Evolutionary conservation across 2,797 vertebrate species (phyloP).

Genomic region (Hydrophis major): DNA sequence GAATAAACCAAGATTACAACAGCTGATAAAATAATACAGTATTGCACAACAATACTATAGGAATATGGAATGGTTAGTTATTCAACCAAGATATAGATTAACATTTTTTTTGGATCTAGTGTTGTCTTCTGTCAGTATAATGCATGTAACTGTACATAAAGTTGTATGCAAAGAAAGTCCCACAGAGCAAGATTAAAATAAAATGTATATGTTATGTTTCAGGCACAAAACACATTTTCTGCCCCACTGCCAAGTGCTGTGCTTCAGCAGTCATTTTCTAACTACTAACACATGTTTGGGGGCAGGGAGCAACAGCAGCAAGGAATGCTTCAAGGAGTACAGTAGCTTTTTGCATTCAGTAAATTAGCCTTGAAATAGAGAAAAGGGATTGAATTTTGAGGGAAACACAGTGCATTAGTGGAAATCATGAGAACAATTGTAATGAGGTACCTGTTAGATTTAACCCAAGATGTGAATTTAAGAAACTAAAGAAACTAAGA

Average conservation of each 20-base stretch:
- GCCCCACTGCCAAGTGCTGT: constrained; percentile 44
- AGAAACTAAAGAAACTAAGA: background rate
- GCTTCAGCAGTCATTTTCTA: constrained; percentile 65
- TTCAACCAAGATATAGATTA: no score
- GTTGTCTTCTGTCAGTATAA: background rate
- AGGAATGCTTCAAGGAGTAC: constrained; percentile 64
- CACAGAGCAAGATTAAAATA: constrained; percentile 32
- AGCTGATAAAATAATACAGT: background rate
- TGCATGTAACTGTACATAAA: background rate
- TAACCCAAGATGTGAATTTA: background rate
- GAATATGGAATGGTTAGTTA: background rate
- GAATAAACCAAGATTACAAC: background rate
- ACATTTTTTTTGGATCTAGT: background rate
- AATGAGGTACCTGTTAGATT: background rate
- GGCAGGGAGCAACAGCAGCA: constrained; percentile 48
- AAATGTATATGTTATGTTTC: constrained; percentile 36
- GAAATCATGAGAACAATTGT: constrained; percentile 23
- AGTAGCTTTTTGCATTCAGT: constrained; percentile 70
- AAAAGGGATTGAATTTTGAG: constrained; percentile 60
- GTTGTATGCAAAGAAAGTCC: background rate
- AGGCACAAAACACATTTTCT: constrained; percentile 45
- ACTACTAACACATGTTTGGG: constrained; percentile 70
- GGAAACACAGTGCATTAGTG: constrained; percentile 43
- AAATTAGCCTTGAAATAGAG: constrained; percentile 63
- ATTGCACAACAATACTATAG: background rate